Percentiles rank a stretch among this genome's conserved stretches.
These are phyloP conservation scores for Drosophila mulleri DNA, from an alignment of 2,888 invertebrate species.

Conservation along the genomic window DNA sequence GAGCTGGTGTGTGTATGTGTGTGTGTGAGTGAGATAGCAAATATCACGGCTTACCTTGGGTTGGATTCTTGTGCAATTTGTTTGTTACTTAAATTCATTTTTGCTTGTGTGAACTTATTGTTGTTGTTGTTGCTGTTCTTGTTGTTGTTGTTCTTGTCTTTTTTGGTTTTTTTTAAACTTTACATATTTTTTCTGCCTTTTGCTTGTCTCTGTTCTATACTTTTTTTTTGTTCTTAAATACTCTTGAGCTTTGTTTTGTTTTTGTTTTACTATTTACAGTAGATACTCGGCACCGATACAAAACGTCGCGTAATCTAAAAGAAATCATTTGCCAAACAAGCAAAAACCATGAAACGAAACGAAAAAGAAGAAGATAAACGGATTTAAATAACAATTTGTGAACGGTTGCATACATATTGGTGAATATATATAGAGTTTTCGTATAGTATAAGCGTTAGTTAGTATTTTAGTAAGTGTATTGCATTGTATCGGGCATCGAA, in stretches of 20 bases:
- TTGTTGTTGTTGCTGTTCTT: conserved; percentile 43
- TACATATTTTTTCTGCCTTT: conserved; percentile 34
- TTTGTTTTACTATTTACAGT: conserved; percentile 82
- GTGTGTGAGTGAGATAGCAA: conserved; percentile 55
- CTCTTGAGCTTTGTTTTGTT: conserved; percentile 23
- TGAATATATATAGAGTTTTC: conserved; percentile 22
- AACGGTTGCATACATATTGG: conserved; percentile 14
- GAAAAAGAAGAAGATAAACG: conserved; percentile 77
- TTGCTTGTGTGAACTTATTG: conserved; percentile 47
- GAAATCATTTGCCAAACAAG: conserved; percentile 83
- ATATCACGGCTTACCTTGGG: conserved; percentile 76
- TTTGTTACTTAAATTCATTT: conserved; percentile 53
- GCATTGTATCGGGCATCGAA: conserved; percentile 41
- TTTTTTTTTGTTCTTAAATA: not conserved
- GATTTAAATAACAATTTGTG: conserved; percentile 72
- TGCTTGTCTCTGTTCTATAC: conserved; percentile 45
- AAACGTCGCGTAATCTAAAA: conserved; percentile 86
- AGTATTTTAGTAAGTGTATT: conserved; percentile 6
- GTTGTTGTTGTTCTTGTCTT: conserved; percentile 39
- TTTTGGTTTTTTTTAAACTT: conserved; percentile 50
- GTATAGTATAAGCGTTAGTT: conserved; percentile 15
- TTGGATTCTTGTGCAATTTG: conserved; percentile 59
- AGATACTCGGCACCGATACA: conserved; percentile 86
- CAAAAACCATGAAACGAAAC: conserved; percentile 83
- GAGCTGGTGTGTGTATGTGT: conserved; percentile 15